Conservation (phyloP, 2,797 vertebrate genomes). For the Epinephelus malabaricus region DNA sequence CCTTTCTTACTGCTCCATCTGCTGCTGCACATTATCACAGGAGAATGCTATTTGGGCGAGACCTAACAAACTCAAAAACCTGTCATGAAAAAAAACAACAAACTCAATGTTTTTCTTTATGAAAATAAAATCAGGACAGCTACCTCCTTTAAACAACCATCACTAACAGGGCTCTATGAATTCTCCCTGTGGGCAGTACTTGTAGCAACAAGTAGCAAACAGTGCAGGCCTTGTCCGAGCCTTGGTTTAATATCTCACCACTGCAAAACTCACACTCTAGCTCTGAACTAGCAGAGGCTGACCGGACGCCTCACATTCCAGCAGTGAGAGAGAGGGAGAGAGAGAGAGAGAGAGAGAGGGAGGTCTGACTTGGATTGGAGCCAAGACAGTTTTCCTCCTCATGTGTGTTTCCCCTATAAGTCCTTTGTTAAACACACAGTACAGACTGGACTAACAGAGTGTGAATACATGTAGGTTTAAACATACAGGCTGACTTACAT, state of each 20-base stretch:
- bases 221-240: constrained; percentile 48
- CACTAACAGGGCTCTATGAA: background rate
- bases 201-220: constrained; percentile 39
- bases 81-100: background rate
- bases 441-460: background rate
- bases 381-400: constrained; percentile 63
- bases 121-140: background rate
- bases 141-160: background rate
- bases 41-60: constrained; percentile 59
- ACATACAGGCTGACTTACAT: background rate
- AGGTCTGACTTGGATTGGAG: constrained; percentile 52
- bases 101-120: background rate
- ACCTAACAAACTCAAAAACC: constrained; percentile 9
- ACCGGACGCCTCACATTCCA: constrained; percentile 76
- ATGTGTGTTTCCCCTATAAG: constrained; percentile 49
- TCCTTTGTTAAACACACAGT: constrained; percentile 29
- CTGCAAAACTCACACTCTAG: constrained; percentile 26
- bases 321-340: constrained; percentile 21
- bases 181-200: background rate
- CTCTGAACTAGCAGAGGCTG: constrained; percentile 38
- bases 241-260: constrained; percentile 55
- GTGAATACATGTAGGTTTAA: background rate
- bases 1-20: constrained; percentile 52
- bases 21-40: constrained; percentile 53
- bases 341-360: constrained; percentile 6